Base-by-base conservation (phyloP, 2,797 vertebrate species). In the Sebastes nivosus region DNA sequence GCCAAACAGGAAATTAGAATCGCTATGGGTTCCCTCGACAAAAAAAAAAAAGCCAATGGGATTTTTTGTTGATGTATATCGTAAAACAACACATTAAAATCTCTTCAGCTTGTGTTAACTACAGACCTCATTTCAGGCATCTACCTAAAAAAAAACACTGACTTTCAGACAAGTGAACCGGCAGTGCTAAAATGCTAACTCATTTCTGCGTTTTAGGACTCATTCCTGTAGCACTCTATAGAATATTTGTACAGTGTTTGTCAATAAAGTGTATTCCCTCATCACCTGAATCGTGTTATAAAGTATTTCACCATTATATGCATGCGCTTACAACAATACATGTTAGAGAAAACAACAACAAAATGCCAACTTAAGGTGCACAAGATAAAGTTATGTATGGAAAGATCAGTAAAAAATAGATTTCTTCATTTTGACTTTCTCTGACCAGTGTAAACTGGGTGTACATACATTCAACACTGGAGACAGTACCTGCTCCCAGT, bases 391-490 rank as follows among this genome's bases (percentile, higher is more conserved):
- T 14, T 42, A 38, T 27, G 2, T 54, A 82, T 54, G 1, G 1
- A 79, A 66, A 42, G 6, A 60, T 57, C 3, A 16, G 57, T 42
- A 78, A 6, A 6, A 32, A 50, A 30, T 36, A 25, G 2, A 63
- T 29, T 63, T 14, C 2, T 67, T 69, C 6, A 22, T 68, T 68
- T n/a, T 50, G 1, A 76, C 79, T 69, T 68, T 79, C 27, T 66
- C 54, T 80, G 11, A 54, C 27, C 38, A 85, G 36, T 72, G 20
- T 84, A 65, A 8, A 79, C 52, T 58, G 20, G 34, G 36, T 54
- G 14, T 63, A 63, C 12, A 83, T 76, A 83, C 77, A 82, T 79
- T 83, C 67, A 74, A 27, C n/a, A 46, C 11, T 18, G n/a, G 24
- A 63, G 14, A 80, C 46, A 58, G 24, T 27, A 67, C 55, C 32